Conservation (phyloP, 1,140 invertebrate species). For the Anadara kagoshimensis region DNA sequence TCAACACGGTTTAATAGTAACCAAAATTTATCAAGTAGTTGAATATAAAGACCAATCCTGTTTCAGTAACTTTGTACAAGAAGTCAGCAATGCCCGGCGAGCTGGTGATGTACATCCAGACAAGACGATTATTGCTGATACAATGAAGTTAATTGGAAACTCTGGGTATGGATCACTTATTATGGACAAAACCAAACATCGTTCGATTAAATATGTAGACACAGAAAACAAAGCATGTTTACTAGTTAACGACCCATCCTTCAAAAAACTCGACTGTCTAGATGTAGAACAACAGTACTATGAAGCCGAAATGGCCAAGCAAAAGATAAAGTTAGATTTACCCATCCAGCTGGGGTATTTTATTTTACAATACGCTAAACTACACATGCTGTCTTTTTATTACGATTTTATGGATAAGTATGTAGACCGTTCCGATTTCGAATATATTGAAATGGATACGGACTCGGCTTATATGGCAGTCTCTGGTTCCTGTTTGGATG, state of each 20-base stretch:
- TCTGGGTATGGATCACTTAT: slow-evolving; percentile 35
- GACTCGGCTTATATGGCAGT: slow-evolving; percentile 49
- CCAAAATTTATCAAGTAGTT: slow-evolving; percentile 39
- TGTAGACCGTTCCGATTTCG: slow-evolving; percentile 33
- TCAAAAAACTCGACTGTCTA: slow-evolving; percentile 14
- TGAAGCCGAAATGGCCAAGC: slow-evolving; percentile 31
- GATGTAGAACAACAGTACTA: slow-evolving; percentile 20
- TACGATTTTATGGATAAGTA: slow-evolving; percentile 50
- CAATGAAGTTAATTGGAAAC: slow-evolving; percentile 44
- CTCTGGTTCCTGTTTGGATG: slow-evolving; percentile 6
- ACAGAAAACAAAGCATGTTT: slow-evolving; percentile 4
- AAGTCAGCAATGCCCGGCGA: slow-evolving; percentile 35
- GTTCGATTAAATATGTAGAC: no score
- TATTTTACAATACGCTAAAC: slow-evolving; percentile 45
- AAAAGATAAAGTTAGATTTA: slow-evolving; percentile 22
- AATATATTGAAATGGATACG: slow-evolving; percentile 53
- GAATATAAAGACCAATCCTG: slow-evolving; percentile 35
- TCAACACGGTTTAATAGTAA: slow-evolving; percentile 10
- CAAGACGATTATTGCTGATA: slow-evolving; percentile 48
- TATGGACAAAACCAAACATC: slow-evolving; percentile 42
- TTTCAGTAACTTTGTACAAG: slow-evolving; percentile 33
- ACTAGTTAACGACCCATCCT: slow-evolving; percentile 21
- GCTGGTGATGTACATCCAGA: slow-evolving; percentile 24
- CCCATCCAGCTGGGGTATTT: slow-evolving; percentile 43
- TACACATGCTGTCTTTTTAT: slow-evolving; percentile 50